A percentile compares a stretch with the other conserved stretches of the same genome.
phyloP scores from a whole-genome alignment of 2,888 invertebrate genomes.

The Diadegma fenestrale region DNA sequence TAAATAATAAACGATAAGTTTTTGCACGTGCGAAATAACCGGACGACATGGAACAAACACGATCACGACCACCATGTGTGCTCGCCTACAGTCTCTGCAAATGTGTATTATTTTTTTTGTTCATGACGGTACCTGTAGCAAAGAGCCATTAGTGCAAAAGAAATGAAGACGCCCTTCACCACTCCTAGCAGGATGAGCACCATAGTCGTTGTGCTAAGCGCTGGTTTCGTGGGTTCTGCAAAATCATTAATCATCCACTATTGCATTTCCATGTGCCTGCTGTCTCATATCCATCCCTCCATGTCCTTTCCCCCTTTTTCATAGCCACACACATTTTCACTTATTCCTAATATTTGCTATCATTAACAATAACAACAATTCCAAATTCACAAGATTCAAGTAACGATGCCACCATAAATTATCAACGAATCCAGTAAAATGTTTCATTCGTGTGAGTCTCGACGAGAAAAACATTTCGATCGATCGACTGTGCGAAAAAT shows the following conservation, averaged over 20 bases:
- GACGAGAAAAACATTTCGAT: too few relatives aligned
- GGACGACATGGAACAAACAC: slow-evolving; percentile 19
- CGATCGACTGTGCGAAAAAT: too few relatives aligned
- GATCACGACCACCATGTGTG: slow-evolving; percentile 27
- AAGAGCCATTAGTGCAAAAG: slow-evolving; percentile 97
- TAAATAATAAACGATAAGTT: background rate
- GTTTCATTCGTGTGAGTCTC: too few relatives aligned
- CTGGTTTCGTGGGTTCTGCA: slow-evolving; percentile 91
- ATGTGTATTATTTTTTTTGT: slow-evolving; percentile 24
- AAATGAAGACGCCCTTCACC: slow-evolving; percentile 97
- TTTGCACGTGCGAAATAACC: slow-evolving; percentile 18
- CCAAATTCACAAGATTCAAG: too few relatives aligned
- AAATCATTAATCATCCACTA: slow-evolving; percentile 72
- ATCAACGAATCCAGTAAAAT: too few relatives aligned
- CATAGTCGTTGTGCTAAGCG: slow-evolving; percentile 95
- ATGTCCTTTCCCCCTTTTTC: background rate
- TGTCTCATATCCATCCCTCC: slow-evolving; percentile 14
- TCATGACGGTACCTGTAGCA: slow-evolving; percentile 93
- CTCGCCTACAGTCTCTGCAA: background rate
- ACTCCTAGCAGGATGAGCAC: slow-evolving; percentile 96
- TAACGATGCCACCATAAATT: too few relatives aligned
- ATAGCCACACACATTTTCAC: background rate
- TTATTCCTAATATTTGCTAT: background rate
- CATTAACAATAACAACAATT: background rate
- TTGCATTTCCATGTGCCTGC: slow-evolving; percentile 56